These are phyloP conservation scores for Drosophila novamexicana DNA, from an alignment of 1,140 invertebrate genomes.

Conservation along the genomic window DNA sequence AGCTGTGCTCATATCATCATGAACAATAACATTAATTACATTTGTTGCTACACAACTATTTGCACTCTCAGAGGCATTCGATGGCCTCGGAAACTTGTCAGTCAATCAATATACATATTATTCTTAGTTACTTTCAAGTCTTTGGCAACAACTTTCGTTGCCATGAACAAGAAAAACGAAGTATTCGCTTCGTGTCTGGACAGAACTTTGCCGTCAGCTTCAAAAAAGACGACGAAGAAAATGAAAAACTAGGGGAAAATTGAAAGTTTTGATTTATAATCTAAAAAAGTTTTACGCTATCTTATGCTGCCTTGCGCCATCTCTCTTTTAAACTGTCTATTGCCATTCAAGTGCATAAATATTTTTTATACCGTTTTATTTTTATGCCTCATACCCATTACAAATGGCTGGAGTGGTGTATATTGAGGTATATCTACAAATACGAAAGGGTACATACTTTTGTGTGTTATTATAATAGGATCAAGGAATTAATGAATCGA, in stretches of 20 bases:
- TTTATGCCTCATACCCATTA: neutral
- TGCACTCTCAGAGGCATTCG: constrained; percentile 50
- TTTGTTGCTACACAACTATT: constrained; percentile 50
- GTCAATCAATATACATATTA: constrained; percentile 71
- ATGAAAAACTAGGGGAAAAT: constrained; percentile 59
- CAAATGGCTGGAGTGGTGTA: neutral
- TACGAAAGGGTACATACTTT: too few relatives aligned
- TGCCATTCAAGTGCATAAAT: constrained; percentile 78
- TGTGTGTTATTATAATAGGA: too few relatives aligned
- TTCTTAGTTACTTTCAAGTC: constrained; percentile 43
- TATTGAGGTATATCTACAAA: neutral
- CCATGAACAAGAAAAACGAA: neutral
- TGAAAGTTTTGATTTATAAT: constrained; percentile 83
- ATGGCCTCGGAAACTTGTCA: constrained; percentile 41
- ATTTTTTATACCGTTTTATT: constrained; percentile 58
- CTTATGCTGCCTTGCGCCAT: constrained; percentile 14
- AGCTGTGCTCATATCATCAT: constrained; percentile 2
- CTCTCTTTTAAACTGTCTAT: constrained; percentile 54
- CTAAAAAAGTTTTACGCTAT: constrained; percentile 63
- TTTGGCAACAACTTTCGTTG: constrained; percentile 36
- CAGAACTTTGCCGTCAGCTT: constrained; percentile 69
- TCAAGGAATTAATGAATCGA: too few relatives aligned
- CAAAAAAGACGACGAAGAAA: neutral
- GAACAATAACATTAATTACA: constrained; percentile 56
- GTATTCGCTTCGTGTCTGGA: constrained; percentile 49